Conservation (phyloP, 2,113 vertebrate genomes). For the Narcine bancroftii region DNA sequence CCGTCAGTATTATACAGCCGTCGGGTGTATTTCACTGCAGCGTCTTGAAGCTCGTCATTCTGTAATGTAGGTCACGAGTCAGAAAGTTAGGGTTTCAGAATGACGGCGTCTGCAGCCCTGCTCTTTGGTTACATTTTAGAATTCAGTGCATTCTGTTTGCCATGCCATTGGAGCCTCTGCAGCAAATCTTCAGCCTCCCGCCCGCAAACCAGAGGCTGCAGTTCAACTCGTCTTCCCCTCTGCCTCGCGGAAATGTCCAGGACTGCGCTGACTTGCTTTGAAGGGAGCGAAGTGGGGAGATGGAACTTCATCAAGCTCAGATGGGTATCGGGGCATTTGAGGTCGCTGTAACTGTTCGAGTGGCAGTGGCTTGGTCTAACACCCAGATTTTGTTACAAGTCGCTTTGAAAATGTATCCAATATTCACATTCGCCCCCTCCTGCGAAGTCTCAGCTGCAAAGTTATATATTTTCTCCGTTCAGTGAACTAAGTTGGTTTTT, state of each 20-base stretch:
- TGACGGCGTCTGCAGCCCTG: background rate
- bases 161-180: no score
- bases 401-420: background rate
- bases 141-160: background rate
- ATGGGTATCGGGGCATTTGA: background rate
- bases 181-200: background rate
- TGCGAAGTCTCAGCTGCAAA: background rate
- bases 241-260: background rate
- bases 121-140: background rate
- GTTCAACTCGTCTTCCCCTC: background rate
- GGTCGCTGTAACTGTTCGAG: background rate
- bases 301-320: no score
- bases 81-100: slow-evolving; percentile 32
- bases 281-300: no score
- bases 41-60: background rate
- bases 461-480: background rate
- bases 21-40: background rate
- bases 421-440: background rate
- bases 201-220: background rate
- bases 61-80: slow-evolving; percentile 16
- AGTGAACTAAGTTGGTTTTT: no score
- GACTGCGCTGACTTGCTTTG: background rate
- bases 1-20: background rate
- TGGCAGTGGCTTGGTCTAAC: background rate
- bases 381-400: slow-evolving; percentile 3